Evolutionary conservation across 2,113 vertebrate genomes (phyloP), one percentile per base, ranked within the genome.

Genomic region (Narcine bancroftii): DNA sequence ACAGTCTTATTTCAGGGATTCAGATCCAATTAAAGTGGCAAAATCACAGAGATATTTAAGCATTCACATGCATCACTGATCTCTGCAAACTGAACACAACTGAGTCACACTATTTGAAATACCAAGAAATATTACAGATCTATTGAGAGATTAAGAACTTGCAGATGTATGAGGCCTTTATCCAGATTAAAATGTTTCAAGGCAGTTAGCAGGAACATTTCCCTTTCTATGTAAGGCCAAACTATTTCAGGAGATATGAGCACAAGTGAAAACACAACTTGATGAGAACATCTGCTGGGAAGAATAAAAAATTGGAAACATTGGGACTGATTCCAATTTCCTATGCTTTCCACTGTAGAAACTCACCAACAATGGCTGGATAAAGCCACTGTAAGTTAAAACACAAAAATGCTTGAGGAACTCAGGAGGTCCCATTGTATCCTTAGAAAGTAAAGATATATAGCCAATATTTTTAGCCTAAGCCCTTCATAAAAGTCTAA

Each of bases 41-140:
- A 91, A 69, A 69, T 69, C 65, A 85, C 81, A 85, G 50, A 85
- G 56, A 53, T 53, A 69, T 69, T 91, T 91, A 91, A 66, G 65
- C 21, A 45, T 47, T 47, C 36, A 91, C 60, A 42, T 91, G 29
- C 19, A 91, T 91, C 36, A 47, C 21, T 47, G 42, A 91, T 71
- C 33, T 87, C 26, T 69, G 81, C 33, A 63, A 60, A n/a, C n/a
- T 15, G 36, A 87, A 63, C 29, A 2, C n/a, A 56, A 87, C 15
- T 56, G 33, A 85, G 63, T 33, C 29, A 45, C 26, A 9, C 5
- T 29, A 26, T 91, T 69, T 4, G 1, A 47, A 87, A 87, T 60
- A 19, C 0, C 33, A 33, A 87, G 81, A 87, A 56, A 87, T 87
- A 87, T 87, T 63, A 63, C 13, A 53, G 45, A 26, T 60, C 60